These are phyloP conservation scores for Chiloscyllium punctatum DNA, from an alignment of 2,797 vertebrate species.

Conservation along the genomic window DNA sequence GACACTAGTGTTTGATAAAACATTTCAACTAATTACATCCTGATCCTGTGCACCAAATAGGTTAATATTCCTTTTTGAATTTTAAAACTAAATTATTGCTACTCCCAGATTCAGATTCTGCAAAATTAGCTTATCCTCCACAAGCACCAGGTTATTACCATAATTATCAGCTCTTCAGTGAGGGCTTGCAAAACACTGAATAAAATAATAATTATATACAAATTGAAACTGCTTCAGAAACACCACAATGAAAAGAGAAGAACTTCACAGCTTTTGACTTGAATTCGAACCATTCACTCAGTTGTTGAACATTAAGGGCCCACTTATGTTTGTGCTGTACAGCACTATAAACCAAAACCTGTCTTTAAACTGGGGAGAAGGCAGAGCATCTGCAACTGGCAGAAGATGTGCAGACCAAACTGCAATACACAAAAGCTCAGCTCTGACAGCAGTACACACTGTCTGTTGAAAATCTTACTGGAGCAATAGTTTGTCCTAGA, in stretches of 20 bases:
- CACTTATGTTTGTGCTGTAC: background rate
- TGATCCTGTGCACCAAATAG: background rate
- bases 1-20: background rate
- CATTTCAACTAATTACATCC: background rate
- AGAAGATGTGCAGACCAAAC: background rate
- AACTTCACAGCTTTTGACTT: background rate
- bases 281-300: background rate
- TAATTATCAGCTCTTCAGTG: constrained; percentile 28
- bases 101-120: constrained; percentile 4
- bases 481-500: no score
- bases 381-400: background rate
- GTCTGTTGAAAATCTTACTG: background rate
- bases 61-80: background rate
- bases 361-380: background rate
- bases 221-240: background rate
- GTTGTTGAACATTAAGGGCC: background rate
- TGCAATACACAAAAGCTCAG: background rate
- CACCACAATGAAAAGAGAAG: background rate
- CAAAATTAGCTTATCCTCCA: background rate
- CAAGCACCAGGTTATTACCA: constrained; percentile 14
- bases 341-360: background rate
- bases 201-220: constrained; percentile 22
- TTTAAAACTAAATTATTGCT: constrained; percentile 14
- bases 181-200: background rate
- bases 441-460: background rate